Base-by-base conservation (phyloP, 2,888 invertebrate genomes). In the Encarsia formosa region DNA sequence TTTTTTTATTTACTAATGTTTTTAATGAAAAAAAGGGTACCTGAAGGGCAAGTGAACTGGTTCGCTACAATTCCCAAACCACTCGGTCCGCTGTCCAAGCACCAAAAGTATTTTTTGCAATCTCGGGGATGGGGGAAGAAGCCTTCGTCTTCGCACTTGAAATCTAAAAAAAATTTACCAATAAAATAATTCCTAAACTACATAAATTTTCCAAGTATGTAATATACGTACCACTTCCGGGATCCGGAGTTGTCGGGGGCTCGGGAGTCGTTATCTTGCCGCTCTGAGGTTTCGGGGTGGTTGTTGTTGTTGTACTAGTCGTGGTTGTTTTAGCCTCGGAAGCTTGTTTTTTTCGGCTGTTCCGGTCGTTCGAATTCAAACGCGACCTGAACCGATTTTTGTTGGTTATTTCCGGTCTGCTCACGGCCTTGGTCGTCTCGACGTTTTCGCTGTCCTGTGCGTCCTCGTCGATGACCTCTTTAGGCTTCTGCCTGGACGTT, bases 101-200 rank as follows among this genome's bases (percentile, higher is more conserved):
- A 94, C 93, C 94, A 94, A 77, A 90, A 94, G 69, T 94, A 94
- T 70, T 93, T 93, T 72, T 92, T 91, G 74, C 94, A 94, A 73
- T 94, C 93, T 34, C 89, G 82, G 0, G 93, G 93, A 76, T 94
- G 92, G 15, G 86, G 85, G 77, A 85, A 94, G 78, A 94, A 94
- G 3, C 94, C 94, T 77, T 94, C 94, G 59, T 94, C 93, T 63
- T 85, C 87, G 70, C 94, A 94, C 70, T 90, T 90, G 75, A 94
- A 94, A 68, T 89, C 91, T 87, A 75, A 72, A 59, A 50, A n/a
- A n/a, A 39, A 24, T 49, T 13, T 11, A 38, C 11, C 4, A 31
- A 49, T 35, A 41, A 29, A 42, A 35, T 39, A n/a, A 22, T 26
- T 29, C n/a, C 11, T 29, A 6, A 18, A 4, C 6, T 23, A 24